Base-by-base conservation (phyloP, 2,888 invertebrate genomes). In the Dasypogon diadema region DNA sequence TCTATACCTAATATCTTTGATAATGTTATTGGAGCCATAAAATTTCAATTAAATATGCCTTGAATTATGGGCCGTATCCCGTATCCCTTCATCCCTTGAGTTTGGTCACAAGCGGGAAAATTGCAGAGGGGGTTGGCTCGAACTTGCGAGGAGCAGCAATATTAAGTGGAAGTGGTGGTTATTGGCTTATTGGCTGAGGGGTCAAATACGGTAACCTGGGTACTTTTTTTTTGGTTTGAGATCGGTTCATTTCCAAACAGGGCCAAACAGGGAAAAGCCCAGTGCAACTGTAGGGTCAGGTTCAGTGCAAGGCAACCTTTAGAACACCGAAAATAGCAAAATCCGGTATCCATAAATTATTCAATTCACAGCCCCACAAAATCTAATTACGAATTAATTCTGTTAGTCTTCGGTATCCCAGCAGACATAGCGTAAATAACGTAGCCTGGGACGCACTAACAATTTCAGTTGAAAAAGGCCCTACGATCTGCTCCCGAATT, bases 321-420 rank as follows among this genome's bases (percentile, higher is more conserved):
- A 24, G n/a, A 65, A 24, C 10, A n/a, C 30, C 54, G 54, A 54
- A 68, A 70, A 70, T 70, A 16, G 70, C 70, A 70, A 54, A 70
- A 70, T 70, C 70, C 70, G 70, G 70, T 37, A 54, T 54, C 76
- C 56, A 74, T 76, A 76, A 76, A 76, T 76, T 76, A 76, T 76
- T 76, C 76, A 76, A 74, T 74, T 74, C 73, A 65, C 65, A 74
- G 63, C 74, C 55, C 55, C 74, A 54, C 65, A 54, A 74, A 76
- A 76, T 76, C 76, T 76, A 76, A 76, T 76, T 76, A 76, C 76
- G 56, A 74, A 74, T 65, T 76, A 76, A 76, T 76, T 76, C 37
- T 37, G 74, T 76, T 76, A 74, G 63, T 55, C 63, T 46, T 48
- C 72, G 48, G 54, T 51, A 70, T 70, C 70, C 54, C 30, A 30